phyloP scores from a whole-genome alignment of 2,888 invertebrate species.

The Smittia sp. region DNA sequence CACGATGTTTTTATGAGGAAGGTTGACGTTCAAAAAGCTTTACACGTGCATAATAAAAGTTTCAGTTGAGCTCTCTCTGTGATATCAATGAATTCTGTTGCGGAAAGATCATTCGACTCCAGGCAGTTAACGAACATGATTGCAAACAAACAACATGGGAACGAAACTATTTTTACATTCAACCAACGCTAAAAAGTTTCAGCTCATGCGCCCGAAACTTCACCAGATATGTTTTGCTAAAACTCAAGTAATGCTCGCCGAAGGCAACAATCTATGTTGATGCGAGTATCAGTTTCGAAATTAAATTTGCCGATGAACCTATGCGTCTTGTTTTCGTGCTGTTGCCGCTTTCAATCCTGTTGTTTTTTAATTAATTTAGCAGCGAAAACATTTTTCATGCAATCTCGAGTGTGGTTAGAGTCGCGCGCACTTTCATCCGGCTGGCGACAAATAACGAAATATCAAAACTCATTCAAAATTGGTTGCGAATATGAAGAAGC shows the following conservation, averaged over 20 bases:
- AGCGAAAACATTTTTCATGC: slow-evolving; percentile 38
- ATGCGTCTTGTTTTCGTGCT: background rate
- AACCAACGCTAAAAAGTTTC: background rate
- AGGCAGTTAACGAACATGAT: too few species aligned
- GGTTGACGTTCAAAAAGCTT: too few species aligned
- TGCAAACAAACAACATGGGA: too few species aligned
- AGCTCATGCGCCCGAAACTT: slow-evolving; percentile 5
- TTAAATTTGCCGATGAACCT: slow-evolving; percentile 32
- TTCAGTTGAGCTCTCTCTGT: too few species aligned
- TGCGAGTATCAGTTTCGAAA: slow-evolving; percentile 35
- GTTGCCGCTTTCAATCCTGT: slow-evolving; percentile 34
- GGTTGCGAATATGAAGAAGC: background rate
- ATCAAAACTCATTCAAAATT: slow-evolving; percentile 9
- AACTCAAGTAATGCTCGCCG: background rate
- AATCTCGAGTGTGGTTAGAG: background rate
- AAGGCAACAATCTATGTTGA: slow-evolving; percentile 35
- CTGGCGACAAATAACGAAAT: slow-evolving; percentile 12
- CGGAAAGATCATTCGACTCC: too few species aligned
- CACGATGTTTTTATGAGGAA: background rate
- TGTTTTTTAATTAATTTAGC: slow-evolving; percentile 41
- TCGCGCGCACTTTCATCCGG: background rate
- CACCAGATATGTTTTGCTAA: background rate
- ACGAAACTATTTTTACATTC: too few species aligned
- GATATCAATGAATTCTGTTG: too few species aligned
- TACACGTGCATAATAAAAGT: too few species aligned